Evolutionary conservation across 2,888 invertebrate genomes (phyloP), one percentile per base, ranked within the genome.

Genomic region (Melipona bicolor): DNA sequence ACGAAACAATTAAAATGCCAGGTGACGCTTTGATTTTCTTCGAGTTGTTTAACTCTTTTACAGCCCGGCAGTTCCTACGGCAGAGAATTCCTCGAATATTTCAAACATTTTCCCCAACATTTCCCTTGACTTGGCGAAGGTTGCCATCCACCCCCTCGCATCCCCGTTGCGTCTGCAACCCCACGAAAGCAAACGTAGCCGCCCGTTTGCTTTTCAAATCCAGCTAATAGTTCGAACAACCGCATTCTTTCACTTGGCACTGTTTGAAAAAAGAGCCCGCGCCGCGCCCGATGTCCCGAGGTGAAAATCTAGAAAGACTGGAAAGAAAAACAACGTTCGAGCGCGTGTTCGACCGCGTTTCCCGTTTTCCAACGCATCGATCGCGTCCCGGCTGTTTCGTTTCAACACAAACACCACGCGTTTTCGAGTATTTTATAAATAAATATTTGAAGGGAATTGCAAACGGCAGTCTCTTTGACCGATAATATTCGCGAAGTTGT

Each of bases 131-230:
- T 80, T 54, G 24, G 19, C 62, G 32, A 24, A 50, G 59, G 15
- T 9, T 6, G 49, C 9, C 27, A 19, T 11, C 21, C 21, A 19
- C 32, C 15, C 3, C 9, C 3, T 36, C 24, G 19, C n/a, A 3
- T 13, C n/a, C 15, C 52, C 27, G 43, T 43, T 43, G 52, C 62
- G 50, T 67, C 36, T 21, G 77, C 52, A 71, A 77, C 50, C n/a
- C 27, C 24, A 3, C 36, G 6, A 65, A 43, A 61, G 74, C 62
- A 70, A 80, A 68, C 69, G 64, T 65, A 24, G 52, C 59, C 64
- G 19, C 54, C 67, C 0, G 81, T 52, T 81, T 64, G 56, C 81
- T 70, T 62, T 81, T 65, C 74, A 59, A 81, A 81, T 82, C 69
- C 54, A 56, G 64, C 73, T 82, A 73, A 81, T 73, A 73, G 69